Base-by-base conservation (phyloP, 2,888 invertebrate genomes). In the Gandaritis pyraliata region DNA sequence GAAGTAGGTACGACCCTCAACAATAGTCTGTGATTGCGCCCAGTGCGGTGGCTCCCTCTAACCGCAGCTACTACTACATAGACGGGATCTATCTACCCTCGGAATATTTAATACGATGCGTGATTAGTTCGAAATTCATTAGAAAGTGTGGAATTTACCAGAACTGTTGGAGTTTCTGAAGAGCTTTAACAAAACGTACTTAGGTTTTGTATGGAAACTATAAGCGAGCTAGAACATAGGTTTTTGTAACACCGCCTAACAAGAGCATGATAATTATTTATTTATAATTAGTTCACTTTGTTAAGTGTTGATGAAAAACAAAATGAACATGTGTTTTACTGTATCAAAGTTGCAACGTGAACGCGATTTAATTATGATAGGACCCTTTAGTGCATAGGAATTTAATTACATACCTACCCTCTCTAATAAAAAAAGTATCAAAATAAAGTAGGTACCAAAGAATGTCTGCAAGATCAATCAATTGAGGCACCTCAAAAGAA, bases 11-110 rank as follows among this genome's bases (percentile, higher is more conserved):
- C 16, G 36, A 41, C 51, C 38, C 50, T 55, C 65, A 74, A 85
- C 86, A 86, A 85, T 84, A 75, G 80, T 63, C 73, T 70, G 69
- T 86, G 85, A 88, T 87, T 88, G 86, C 83, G 81, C 70, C 71
- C 74, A 72, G 63, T 84, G 88, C 73, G 87, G 86, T 87, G 76
- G 68, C 71, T 57, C 71, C 74, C 78, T 77, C 70, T 54, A 43
- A 64, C 81, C 78, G 72, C 77, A 67, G 67, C 65, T 61, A 46
- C 12, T 65, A 68, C 56, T 45, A 76, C 78, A 66, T 73, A 68
- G 72, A 73, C 74, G 68, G 72, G 57, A 59, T 58, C 54, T 47
- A 48, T 65, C 50, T 62, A 55, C 62, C 57, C 67, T 58, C 66
- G 57, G 77, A 80, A 81, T 80, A 82, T 82, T 80, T 78, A 76